Evolutionary conservation across 2,888 invertebrate species (phyloP).

Genomic region (Trichopoda pennipes): DNA sequence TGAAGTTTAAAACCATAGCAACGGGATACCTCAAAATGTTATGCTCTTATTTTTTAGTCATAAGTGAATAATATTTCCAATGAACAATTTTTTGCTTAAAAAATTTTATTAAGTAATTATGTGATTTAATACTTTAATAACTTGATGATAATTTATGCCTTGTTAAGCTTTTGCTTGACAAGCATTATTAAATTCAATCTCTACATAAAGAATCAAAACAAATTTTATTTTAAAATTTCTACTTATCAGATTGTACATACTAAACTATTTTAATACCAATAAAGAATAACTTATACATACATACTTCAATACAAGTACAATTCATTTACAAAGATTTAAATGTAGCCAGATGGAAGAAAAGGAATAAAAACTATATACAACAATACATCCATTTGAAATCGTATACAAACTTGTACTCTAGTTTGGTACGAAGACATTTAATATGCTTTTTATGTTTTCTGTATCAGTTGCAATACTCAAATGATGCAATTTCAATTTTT

Average conservation of each 20-base stretch:
- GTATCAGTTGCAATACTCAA: neutral
- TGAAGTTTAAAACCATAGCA: too few relatives aligned
- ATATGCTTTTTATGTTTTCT: neutral
- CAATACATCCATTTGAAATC: neutral
- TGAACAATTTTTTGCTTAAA: neutral
- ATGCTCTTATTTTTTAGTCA: too few relatives aligned
- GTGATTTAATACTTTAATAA: neutral
- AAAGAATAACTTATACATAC: neutral
- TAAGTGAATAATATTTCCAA: neutral
- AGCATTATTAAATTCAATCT: conserved; percentile 1
- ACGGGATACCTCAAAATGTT: too few relatives aligned
- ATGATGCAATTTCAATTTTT: conserved; percentile 24
- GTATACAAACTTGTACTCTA: neutral
- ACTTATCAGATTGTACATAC: conserved; percentile 19
- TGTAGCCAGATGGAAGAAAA: neutral
- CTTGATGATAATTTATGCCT: conserved; percentile 1
- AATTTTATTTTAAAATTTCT: conserved; percentile 38
- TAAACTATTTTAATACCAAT: neutral
- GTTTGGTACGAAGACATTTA: neutral
- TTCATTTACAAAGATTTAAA: neutral
- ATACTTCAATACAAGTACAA: neutral
- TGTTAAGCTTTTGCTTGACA: conserved; percentile 21
- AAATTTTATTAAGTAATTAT: neutral
- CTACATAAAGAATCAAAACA: neutral
- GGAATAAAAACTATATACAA: neutral